Percentiles rank a stretch among this genome's conserved stretches.
Conservation (phyloP, 2,888 invertebrate species). For the Drosophila leonis region DNA sequence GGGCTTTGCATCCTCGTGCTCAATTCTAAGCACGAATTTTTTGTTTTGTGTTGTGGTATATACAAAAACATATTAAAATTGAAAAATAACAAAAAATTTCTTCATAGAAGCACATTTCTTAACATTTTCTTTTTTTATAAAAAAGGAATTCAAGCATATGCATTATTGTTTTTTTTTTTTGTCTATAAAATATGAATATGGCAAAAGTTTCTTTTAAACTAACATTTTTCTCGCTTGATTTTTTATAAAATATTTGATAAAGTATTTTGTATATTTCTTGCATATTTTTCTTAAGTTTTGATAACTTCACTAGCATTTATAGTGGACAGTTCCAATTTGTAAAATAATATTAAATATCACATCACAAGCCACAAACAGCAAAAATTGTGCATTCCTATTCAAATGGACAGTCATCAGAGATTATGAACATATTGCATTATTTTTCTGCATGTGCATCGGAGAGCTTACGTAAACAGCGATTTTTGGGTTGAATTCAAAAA, state of each 20-base stretch:
- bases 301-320: not conserved
- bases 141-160: not conserved
- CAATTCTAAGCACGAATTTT: not conserved
- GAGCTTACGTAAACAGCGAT: conserved; percentile 22
- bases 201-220: not conserved
- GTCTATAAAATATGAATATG: not conserved
- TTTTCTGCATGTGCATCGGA: not conserved
- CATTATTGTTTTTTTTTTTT: not conserved
- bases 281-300: not conserved
- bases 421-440: conserved; percentile 2
- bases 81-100: not conserved
- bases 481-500: conserved; percentile 45
- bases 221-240: not conserved
- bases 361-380: not conserved
- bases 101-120: not conserved
- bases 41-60: too few species aligned
- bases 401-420: conserved; percentile 17
- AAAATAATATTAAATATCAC: not conserved
- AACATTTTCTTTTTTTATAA: not conserved
- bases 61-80: not conserved
- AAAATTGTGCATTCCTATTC: not conserved
- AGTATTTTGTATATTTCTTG: not conserved
- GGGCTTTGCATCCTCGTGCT: conserved; percentile 19
- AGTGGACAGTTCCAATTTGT: not conserved
- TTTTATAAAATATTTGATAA: not conserved